phyloP scores from a whole-genome alignment of 2,113 vertebrate genomes.

The Eclectus roratus region DNA sequence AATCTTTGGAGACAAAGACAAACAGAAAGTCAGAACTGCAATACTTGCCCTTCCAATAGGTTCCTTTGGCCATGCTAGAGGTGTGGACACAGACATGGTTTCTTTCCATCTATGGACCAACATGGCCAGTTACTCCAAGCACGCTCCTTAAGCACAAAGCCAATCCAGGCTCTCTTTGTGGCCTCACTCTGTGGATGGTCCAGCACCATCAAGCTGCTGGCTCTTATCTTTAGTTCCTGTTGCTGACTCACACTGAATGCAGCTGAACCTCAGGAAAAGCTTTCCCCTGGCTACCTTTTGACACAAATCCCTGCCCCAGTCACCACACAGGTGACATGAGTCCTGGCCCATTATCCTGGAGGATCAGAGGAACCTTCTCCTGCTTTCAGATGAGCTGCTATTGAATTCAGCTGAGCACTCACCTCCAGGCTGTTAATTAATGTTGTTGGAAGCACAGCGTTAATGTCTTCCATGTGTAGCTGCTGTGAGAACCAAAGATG shows the following conservation, averaged over 20 bases:
- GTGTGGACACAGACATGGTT: neutral
- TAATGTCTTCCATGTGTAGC: neutral
- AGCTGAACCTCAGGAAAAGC: neutral
- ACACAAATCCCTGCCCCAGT: neutral
- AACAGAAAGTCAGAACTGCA: neutral
- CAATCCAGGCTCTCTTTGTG: neutral
- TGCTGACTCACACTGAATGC: neutral
- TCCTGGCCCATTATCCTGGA: neutral
- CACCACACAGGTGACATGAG: neutral
- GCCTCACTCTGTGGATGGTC: neutral
- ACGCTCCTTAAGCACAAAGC: neutral
- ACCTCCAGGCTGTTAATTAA: neutral
- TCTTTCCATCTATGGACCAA: neutral
- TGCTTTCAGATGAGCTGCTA: neutral
- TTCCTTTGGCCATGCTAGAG: neutral
- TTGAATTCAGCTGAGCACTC: neutral
- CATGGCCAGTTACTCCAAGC: neutral
- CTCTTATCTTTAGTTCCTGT: neutral
- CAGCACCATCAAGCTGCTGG: neutral
- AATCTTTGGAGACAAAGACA: neutral
- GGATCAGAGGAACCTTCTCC: neutral
- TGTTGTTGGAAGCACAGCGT: neutral
- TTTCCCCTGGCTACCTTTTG: neutral
- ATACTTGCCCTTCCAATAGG: neutral
- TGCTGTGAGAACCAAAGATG: neutral